Conservation (phyloP, 2,113 vertebrate genomes). For the Cryptotis parvus region DNA sequence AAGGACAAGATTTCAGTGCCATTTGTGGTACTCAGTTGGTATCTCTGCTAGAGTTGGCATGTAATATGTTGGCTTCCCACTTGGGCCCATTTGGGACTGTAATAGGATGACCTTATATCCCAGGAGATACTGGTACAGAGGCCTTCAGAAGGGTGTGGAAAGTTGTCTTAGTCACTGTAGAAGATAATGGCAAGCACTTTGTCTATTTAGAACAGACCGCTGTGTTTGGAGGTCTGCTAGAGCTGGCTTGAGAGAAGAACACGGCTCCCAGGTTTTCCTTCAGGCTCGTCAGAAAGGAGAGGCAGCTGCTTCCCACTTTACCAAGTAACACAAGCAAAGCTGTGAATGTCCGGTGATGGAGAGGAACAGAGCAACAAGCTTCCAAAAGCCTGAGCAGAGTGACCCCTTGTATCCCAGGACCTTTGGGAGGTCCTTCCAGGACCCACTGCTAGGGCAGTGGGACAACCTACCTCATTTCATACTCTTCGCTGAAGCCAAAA, state of each 20-base stretch:
- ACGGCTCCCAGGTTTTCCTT: constrained; percentile 9
- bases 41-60: neutral
- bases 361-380: constrained; percentile 44
- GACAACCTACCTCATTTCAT: constrained; percentile 78
- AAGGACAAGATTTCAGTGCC: constrained; percentile 28
- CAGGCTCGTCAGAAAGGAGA: constrained; percentile 43
- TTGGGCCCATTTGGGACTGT: constrained; percentile 33
- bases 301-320: constrained; percentile 27
- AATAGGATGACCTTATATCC: constrained; percentile 1
- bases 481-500: constrained; percentile 74
- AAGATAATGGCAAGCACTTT: constrained; percentile 42
- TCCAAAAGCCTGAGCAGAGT: constrained; percentile 29
- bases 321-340: constrained; percentile 46
- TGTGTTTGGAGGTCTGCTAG: constrained; percentile 41
- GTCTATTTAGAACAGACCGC: constrained; percentile 49
- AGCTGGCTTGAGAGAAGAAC: neutral
- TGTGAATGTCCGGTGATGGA: constrained; percentile 55
- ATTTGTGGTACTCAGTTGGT: constrained; percentile 10
- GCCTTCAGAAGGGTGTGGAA: constrained; percentile 18
- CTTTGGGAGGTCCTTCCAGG: constrained; percentile 69
- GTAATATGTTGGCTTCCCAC: neutral
- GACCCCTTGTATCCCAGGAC: constrained; percentile 68
- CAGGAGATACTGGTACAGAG: constrained; percentile 25
- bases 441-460: constrained; percentile 61
- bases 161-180: constrained; percentile 49